Evolutionary conservation across 2,888 invertebrate genomes (phyloP), one percentile per base, ranked within the genome.

Genomic region (Formica aserva): DNA sequence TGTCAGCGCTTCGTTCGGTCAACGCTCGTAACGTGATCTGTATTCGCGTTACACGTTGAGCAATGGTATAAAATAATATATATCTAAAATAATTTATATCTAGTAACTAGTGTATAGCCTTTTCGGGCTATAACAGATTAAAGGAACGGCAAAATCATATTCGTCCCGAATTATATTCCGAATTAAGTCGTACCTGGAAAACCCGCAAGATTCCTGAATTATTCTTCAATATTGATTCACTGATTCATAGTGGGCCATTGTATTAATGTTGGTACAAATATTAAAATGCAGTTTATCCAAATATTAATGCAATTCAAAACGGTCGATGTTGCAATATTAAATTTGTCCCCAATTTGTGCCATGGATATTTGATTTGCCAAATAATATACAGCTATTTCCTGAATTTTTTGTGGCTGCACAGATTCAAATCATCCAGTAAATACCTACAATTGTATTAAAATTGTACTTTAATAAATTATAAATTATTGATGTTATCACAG

Each of bases 301-400:
- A 13, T 55, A 55, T 2, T 71, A 35, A 55, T 38, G 15, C 35
- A 71, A 71, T 71, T 55, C 0, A 1, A 35, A 71, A 71, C 35
- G 4, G 22, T 71, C 1, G 55, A 71, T 71, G 55, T 55, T 22
- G 22, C 22, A 15, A 71, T 8, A 13, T 52, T n/a, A 71, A 71
- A 71, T 55, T 69, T 69, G 15, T 69, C 1, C 1, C 32, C 52
- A 52, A 71, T 71, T 55, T 71, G 55, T 35, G 35, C 0, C 55
- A 71, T 71, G 0, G 35, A 55, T 55, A 71, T 5, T 71, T 71
- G 55, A 71, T 35, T 1, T 55, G 71, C 22, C 22, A 71, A 55
- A 38, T 71, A 71, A 11, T 55, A 71, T 55, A 71, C 15, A 38
- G 71, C 22, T 38, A 71, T 55, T 71, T 55, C 9, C 35, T 71